Evolutionary conservation across 92 coral and sea anemone genomes (phyloP).

Genomic region (Plumapathes pennacea): DNA sequence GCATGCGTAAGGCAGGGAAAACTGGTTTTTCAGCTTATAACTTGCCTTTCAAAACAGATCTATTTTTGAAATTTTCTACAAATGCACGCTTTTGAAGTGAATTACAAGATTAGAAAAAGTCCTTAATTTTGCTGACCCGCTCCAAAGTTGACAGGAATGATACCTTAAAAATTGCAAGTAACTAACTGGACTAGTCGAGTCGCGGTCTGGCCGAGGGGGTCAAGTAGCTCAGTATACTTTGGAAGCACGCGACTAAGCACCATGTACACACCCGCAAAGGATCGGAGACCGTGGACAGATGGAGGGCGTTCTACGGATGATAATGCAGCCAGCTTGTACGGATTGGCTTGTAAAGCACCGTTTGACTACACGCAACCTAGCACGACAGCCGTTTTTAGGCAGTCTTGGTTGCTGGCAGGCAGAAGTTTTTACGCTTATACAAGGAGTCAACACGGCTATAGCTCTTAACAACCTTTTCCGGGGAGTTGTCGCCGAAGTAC

Average conservation of each 20-base stretch:
- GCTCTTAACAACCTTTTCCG: constrained; percentile 12
- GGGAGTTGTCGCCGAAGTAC: constrained; percentile 12
- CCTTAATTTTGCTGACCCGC: too few species aligned
- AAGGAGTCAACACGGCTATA: constrained; percentile 20
- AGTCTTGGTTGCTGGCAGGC: constrained; percentile 32
- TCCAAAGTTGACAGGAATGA: too few species aligned
- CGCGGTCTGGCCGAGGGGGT: constrained; percentile 4
- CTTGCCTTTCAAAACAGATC: too few species aligned
- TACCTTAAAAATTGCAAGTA: too few species aligned
- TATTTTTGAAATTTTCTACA: too few species aligned
- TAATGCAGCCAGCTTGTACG: constrained; percentile 22
- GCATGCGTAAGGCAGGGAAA: too few species aligned
- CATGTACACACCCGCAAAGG: constrained; percentile 33
- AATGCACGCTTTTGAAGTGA: too few species aligned
- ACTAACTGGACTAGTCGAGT: too few species aligned
- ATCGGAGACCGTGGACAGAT: constrained; percentile 27
- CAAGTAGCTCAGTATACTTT: constrained; percentile 5
- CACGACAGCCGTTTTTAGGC: constrained; percentile 24
- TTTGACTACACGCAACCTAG: constrained; percentile 40
- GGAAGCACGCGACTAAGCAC: constrained; percentile 24
- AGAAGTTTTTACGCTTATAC: constrained; percentile 25
- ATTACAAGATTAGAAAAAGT: too few species aligned
- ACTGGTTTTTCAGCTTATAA: too few species aligned
- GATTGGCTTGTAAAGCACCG: constrained; percentile 21
- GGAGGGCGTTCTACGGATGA: constrained; percentile 26